A percentile compares a stretch with the other conserved stretches of the same genome.
Evolutionary conservation across 2,113 vertebrate species (phyloP).

Genomic region (Beaufortia kweichowensis): DNA sequence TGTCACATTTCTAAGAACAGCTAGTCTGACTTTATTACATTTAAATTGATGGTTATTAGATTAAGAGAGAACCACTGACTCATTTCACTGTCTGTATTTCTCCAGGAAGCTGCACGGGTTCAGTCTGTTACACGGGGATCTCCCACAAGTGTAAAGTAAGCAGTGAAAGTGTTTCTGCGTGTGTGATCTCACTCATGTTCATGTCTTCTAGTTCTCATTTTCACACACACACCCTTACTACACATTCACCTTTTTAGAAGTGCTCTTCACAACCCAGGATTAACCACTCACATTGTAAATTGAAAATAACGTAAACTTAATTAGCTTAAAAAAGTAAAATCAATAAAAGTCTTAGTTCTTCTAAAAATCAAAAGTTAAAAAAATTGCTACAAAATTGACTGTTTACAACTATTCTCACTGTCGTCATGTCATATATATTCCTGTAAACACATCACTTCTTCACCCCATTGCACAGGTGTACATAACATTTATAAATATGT

Average conservation of each 20-base stretch:
- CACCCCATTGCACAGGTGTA: too few species aligned
- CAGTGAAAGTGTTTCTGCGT: not conserved
- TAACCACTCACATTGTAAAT: too few species aligned
- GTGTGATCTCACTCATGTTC: not conserved
- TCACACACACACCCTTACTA: not conserved
- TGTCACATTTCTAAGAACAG: not conserved
- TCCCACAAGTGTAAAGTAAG: slow-evolving; percentile 17
- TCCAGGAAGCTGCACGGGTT: not conserved
- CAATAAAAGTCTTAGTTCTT: too few species aligned
- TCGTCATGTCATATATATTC: too few species aligned
- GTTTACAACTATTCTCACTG: too few species aligned
- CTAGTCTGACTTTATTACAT: not conserved
- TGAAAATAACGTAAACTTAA: too few species aligned
- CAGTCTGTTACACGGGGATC: not conserved
- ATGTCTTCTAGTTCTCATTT: not conserved
- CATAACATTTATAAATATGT: too few species aligned
- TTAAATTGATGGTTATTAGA: not conserved
- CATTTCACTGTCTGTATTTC: not conserved
- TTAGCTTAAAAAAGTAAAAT: too few species aligned
- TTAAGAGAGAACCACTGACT: not conserved
- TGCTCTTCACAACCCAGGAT: not conserved
- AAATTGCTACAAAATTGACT: too few species aligned
- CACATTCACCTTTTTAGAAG: not conserved
- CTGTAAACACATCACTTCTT: too few species aligned
- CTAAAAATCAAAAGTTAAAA: too few species aligned